Conservation (phyloP, 2,888 invertebrate genomes). For the Antheraea yamamai region DNA sequence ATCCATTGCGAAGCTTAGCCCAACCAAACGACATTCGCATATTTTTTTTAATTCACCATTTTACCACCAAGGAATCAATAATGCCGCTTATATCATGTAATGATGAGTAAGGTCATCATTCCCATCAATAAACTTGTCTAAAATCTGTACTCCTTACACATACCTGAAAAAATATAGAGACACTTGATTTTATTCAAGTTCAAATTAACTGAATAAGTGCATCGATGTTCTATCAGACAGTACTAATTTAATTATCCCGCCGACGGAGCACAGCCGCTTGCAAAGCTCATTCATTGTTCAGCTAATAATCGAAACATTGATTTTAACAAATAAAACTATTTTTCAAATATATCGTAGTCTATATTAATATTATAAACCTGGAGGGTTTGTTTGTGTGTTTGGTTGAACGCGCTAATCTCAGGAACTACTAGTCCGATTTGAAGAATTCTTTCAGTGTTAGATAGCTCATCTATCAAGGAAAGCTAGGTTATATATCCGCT, state of each 20-base stretch:
- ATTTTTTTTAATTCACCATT: not conserved
- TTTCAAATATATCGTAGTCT: not conserved
- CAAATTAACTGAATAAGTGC: constrained; percentile 58
- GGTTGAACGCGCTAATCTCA: too few species aligned
- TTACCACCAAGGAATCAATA: not conserved
- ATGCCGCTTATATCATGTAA: not conserved
- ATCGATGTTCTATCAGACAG: constrained; percentile 54
- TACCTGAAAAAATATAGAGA: constrained; percentile 34
- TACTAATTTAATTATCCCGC: constrained; percentile 72
- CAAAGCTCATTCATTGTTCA: constrained; percentile 42
- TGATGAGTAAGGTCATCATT: not conserved
- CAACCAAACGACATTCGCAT: too few species aligned
- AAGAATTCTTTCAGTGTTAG: too few species aligned
- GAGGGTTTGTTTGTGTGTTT: too few species aligned
- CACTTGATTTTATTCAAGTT: constrained; percentile 44
- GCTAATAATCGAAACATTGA: constrained; percentile 2
- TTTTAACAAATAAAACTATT: not conserved
- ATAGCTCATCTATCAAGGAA: too few species aligned
- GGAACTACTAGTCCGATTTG: too few species aligned
- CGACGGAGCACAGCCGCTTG: constrained; percentile 63
- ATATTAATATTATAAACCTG: too few species aligned
- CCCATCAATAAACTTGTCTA: not conserved
- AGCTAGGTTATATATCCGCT: too few species aligned
- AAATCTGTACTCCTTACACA: constrained; percentile 22
- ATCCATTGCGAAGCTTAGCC: too few species aligned